Percentiles rank a stretch among this genome's conserved stretches.
Conservation (phyloP, 2,888 invertebrate species). For the Euclidia mi region DNA sequence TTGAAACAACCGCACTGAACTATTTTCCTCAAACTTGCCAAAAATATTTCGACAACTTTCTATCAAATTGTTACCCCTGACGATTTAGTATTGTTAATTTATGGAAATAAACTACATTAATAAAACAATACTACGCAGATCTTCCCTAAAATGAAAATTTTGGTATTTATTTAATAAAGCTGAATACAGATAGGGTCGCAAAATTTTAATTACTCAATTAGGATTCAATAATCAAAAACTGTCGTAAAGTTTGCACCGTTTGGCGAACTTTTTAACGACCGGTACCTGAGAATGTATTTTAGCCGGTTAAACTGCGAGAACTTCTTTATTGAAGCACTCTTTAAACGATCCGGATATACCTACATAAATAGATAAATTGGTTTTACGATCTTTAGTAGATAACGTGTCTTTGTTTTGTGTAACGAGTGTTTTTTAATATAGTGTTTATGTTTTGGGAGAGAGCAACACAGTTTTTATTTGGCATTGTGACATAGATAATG, state of each 20-base stretch:
- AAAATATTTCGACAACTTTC: too few species aligned
- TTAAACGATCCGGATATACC: neutral
- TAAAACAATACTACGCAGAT: neutral
- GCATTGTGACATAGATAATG: too few species aligned
- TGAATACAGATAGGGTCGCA: conserved; percentile 1
- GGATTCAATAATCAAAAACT: conserved; percentile 43
- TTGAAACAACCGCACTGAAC: too few species aligned
- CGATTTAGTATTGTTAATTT: neutral
- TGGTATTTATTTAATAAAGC: neutral
- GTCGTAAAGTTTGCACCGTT: conserved; percentile 27
- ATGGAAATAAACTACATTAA: neutral
- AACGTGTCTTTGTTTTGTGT: too few species aligned
- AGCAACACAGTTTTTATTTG: too few species aligned
- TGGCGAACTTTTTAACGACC: conserved; percentile 19
- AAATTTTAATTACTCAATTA: conserved; percentile 36
- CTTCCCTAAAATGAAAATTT: conserved; percentile 9
- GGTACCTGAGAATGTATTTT: conserved; percentile 15
- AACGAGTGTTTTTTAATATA: too few species aligned
- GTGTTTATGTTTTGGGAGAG: too few species aligned
- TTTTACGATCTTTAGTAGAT: neutral
- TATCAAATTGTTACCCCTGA: neutral
- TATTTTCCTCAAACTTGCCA: too few species aligned
- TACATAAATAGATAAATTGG: neutral
- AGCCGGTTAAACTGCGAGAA: conserved; percentile 10
- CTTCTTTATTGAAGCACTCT: neutral